Percentiles rank a stretch among this genome's conserved stretches.
These are phyloP conservation scores for Cactoblastis cactorum DNA, from an alignment of 2,888 invertebrate species.

Conservation along the genomic window DNA sequence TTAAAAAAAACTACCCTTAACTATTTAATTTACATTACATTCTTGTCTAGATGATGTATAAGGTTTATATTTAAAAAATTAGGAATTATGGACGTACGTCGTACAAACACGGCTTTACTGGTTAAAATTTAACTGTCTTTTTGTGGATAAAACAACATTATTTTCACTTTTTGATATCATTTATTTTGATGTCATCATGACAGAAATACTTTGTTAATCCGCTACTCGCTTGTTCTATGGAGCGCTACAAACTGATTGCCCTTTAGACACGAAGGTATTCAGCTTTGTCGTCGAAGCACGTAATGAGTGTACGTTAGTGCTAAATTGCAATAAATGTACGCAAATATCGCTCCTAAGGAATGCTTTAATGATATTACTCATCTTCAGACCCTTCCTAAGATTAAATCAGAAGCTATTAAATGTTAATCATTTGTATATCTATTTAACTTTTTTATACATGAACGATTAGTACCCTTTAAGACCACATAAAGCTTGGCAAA, in stretches of 20 bases:
- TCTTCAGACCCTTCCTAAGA: slow-evolving; percentile 28
- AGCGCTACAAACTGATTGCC: slow-evolving; percentile 33
- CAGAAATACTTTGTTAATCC: neutral
- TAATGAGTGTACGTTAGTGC: slow-evolving; percentile 49
- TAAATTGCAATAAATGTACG: slow-evolving; percentile 45
- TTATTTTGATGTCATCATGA: neutral
- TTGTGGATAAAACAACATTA: too few species aligned
- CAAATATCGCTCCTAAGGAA: slow-evolving; percentile 50
- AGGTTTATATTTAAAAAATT: too few species aligned
- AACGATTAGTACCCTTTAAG: neutral
- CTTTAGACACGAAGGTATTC: slow-evolving; percentile 55
- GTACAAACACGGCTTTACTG: too few species aligned
- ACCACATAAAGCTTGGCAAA: slow-evolving; percentile 4
- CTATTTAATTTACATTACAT: too few species aligned
- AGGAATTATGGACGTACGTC: too few species aligned
- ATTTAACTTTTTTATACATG: neutral
- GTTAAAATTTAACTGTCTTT: too few species aligned
- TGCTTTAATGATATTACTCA: slow-evolving; percentile 42
- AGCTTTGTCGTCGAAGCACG: slow-evolving; percentile 49
- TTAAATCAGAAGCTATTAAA: slow-evolving; percentile 12
- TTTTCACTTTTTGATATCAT: neutral
- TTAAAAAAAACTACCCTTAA: too few species aligned
- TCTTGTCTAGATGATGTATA: too few species aligned
- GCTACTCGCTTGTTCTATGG: neutral
- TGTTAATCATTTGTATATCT: slow-evolving; percentile 13